These are phyloP conservation scores for Megalops cyprinoides DNA, from an alignment of 2,797 vertebrate species.

Conservation along the genomic window DNA sequence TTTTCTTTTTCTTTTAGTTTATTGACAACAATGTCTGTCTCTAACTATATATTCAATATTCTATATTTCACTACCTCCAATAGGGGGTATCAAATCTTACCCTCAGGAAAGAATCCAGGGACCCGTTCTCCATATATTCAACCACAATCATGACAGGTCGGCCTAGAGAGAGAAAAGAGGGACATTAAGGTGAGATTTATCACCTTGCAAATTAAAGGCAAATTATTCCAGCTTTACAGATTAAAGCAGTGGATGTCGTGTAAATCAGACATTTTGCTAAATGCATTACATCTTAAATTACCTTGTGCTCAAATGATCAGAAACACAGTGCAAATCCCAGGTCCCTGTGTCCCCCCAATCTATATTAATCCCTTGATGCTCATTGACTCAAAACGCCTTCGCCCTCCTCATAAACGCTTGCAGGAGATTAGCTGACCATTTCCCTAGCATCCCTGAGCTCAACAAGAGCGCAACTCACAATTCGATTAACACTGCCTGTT, in stretches of 20 bases:
- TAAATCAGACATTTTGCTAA: not conserved
- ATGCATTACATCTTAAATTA: not conserved
- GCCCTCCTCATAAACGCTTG: slow-evolving; percentile 12
- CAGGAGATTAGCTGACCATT: slow-evolving; percentile 30
- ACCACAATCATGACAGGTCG: slow-evolving; percentile 97
- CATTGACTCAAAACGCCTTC: slow-evolving; percentile 12
- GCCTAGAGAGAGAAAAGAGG: slow-evolving; percentile 80
- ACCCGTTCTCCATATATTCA: slow-evolving; percentile 97
- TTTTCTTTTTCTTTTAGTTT: not conserved
- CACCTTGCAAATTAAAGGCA: not conserved
- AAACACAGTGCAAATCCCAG: slow-evolving; percentile 19
- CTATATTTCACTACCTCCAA: not conserved
- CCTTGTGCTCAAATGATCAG: slow-evolving; percentile 19
- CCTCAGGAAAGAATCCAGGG: slow-evolving; percentile 92
- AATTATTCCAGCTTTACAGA: not conserved
- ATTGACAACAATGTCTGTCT: not conserved
- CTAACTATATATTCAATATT: not conserved
- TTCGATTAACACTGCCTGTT: slow-evolving; percentile 29
- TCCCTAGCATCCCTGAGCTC: slow-evolving; percentile 15
- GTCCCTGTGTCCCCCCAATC: not conserved
- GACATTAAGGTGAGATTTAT: slow-evolving; percentile 34
- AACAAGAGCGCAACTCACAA: slow-evolving; percentile 32
- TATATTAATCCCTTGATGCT: slow-evolving; percentile 26
- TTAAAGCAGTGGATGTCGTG: not conserved
- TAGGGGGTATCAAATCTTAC: slow-evolving; percentile 67